Evolutionary conservation across 2,888 invertebrate genomes (phyloP), one percentile per base, ranked within the genome.

Genomic region (Glyphotaelius pellucidus): DNA sequence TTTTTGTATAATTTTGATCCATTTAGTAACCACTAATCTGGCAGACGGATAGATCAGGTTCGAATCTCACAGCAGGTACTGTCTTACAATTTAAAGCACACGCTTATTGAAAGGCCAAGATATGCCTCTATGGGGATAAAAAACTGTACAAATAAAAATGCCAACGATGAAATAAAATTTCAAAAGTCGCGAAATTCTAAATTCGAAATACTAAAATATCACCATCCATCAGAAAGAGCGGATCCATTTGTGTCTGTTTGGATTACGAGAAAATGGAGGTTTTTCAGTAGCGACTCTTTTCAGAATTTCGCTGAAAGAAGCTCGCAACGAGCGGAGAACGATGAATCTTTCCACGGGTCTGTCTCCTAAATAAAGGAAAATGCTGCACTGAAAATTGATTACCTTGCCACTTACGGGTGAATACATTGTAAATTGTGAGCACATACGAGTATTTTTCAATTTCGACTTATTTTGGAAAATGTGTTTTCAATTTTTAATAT

Each of bases 361-460:
- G 89, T 79, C 89, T 47, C 52, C 52, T 32, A 30, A 80, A 83
- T 81, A 83, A 90, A 90, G 52, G 42, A 83, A 83, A 84, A 90
- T 19, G 90, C 52, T 42, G 32, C 83, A 80, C 25, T 25, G 88
- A 88, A 88, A 86, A 86, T 86, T 86, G 86, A 86, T 86, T 86
- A 88, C 88, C 67, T 38, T 15, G 31, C 67, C 88, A 88, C 88
- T 88, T 67, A 35, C 32, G 47, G 86, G 42, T 79, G 88, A 88
- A 88, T 88, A 88, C 67, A 79, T 88, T 32, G 30, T 67, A 79
- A 67, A 88, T 88, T 79, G 88, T 19, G 32, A 31, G 32, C 67
- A 67, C 67, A 67, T 25, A 25, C 67, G 25, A 67, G 0, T 9
- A n/a, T 67, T 25, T 67, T 67, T 67, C 67, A 2, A 67, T 67